Evolutionary conservation across 2,797 vertebrate species (phyloP).

Genomic region (Catharus ustulatus): DNA sequence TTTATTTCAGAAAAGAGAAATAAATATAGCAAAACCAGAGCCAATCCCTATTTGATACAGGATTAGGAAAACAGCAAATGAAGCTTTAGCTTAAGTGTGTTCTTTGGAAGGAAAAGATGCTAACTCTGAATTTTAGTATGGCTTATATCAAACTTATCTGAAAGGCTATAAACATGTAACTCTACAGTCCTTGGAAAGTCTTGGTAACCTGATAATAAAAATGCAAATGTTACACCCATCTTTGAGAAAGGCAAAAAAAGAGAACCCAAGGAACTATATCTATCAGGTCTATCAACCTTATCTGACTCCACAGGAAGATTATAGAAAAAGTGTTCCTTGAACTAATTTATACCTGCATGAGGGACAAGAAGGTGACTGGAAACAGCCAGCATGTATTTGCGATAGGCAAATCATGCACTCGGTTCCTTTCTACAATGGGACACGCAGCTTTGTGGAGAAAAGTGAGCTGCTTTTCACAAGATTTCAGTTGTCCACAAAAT

Average conservation of each 20-base stretch:
- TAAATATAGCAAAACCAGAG: not conserved
- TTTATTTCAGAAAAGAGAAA: not conserved
- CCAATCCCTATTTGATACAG: not conserved
- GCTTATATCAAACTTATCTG: not conserved
- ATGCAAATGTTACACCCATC: not conserved
- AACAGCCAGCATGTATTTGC: not conserved
- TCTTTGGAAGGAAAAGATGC: not conserved
- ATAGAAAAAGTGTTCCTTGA: not conserved
- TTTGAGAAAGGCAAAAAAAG: not conserved
- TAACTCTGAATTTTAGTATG: not conserved
- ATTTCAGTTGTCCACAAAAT: not conserved
- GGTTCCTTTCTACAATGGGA: not conserved
- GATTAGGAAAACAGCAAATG: not conserved
- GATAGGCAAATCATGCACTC: not conserved
- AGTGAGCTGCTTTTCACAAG: not conserved
- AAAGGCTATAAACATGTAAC: not conserved
- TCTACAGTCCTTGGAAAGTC: not conserved
- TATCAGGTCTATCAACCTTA: not conserved
- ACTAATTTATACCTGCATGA: not conserved
- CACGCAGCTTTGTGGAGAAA: not conserved
- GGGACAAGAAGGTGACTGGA: not conserved
- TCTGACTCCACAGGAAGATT: not conserved
- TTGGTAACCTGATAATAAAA: not conserved
- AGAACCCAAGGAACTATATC: not conserved
- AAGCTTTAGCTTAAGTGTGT: not conserved